phyloP scores from a whole-genome alignment of 2,113 vertebrate genomes.

The Ceyx margarethae region DNA sequence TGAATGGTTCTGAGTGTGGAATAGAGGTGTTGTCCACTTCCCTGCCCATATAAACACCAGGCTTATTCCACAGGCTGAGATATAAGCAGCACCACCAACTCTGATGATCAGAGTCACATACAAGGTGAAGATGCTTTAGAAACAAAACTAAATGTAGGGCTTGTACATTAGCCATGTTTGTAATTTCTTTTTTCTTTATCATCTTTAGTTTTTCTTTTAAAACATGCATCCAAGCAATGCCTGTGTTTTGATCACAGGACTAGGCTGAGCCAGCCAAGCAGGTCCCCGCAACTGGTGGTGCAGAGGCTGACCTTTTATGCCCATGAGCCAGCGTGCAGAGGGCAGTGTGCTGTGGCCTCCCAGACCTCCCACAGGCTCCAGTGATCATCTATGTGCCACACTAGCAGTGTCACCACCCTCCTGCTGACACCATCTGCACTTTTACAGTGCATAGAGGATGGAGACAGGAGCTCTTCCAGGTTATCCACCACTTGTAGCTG shows the following conservation, averaged over 20 bases:
- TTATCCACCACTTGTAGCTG: neutral
- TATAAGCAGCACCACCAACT: neutral
- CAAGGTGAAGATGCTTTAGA: neutral
- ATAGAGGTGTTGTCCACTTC: neutral
- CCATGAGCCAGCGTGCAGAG: rapidly evolving
- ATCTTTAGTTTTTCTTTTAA: neutral
- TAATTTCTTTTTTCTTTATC: neutral
- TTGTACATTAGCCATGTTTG: neutral
- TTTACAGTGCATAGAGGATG: rapidly evolving
- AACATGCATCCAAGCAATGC: neutral
- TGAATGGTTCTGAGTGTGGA: neutral
- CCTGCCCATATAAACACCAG: neutral
- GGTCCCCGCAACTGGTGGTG: no score
- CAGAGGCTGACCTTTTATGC: neutral
- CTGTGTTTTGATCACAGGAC: neutral
- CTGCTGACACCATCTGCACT: neutral
- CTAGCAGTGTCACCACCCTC: neutral
- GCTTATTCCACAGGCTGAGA: neutral
- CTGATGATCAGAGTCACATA: neutral
- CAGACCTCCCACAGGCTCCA: rapidly evolving
- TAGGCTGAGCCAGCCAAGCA: neutral
- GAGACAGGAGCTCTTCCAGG: neutral
- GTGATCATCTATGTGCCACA: neutral
- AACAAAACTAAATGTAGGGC: neutral
- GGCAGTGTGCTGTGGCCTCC: neutral